Conservation (phyloP, 2,113 vertebrate genomes). For the Cololabis saira region DNA sequence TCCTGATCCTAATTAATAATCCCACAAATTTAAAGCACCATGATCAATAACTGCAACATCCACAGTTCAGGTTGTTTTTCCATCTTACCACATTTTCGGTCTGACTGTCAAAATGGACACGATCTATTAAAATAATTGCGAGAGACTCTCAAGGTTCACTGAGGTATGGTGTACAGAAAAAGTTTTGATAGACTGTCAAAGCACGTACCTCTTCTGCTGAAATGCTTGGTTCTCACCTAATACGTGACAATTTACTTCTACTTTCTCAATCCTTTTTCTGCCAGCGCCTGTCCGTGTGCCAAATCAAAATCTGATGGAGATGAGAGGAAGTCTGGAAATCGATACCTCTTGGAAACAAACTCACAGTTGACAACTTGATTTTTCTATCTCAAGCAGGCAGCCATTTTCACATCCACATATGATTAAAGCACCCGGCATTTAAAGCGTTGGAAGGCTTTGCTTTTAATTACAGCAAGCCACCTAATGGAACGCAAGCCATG, state of each 20-base stretch:
- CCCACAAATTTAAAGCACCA: background rate
- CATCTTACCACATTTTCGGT: no score
- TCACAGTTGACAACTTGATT: conserved; percentile 25
- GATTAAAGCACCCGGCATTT: conserved; percentile 26
- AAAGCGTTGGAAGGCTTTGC: conserved; percentile 9
- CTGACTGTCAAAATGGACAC: background rate
- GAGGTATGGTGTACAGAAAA: background rate
- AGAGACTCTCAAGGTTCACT: background rate
- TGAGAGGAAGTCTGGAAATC: conserved; percentile 39
- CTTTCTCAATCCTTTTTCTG: conserved; percentile 8
- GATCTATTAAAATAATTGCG: background rate
- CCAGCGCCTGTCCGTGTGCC: conserved; percentile 13
- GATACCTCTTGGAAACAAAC: conserved; percentile 53
- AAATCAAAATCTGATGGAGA: conserved; percentile 25
- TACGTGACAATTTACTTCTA: conserved; percentile 1
- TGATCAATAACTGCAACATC: background rate
- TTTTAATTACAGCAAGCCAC: conserved; percentile 67
- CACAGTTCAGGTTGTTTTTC: background rate
- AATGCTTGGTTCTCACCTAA: background rate
- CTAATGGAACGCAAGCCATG: conserved; percentile 52
- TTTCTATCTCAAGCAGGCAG: conserved; percentile 5
- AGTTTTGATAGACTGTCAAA: background rate
- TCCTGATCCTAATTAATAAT: background rate
- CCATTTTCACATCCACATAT: conserved; percentile 13
- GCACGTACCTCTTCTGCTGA: background rate